These are phyloP conservation scores for Xylophagus ater DNA, from an alignment of 2,888 invertebrate species.

Conservation along the genomic window DNA sequence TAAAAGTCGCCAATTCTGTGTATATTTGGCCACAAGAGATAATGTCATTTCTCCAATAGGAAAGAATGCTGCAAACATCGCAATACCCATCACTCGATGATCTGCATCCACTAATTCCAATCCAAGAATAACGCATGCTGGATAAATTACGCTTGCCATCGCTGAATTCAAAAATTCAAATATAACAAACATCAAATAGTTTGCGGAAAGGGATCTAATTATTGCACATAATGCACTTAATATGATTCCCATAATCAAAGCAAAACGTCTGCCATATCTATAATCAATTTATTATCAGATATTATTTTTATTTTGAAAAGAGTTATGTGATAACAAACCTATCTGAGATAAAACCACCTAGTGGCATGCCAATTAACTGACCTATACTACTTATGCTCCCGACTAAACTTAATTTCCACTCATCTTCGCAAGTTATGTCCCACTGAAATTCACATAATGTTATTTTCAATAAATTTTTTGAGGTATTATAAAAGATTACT, in stretches of 20 bases:
- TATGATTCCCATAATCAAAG: conserved; percentile 43
- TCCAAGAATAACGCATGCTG: conserved; percentile 60
- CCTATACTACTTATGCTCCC: conserved; percentile 65
- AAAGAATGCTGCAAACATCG: conserved; percentile 58
- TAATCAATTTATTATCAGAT: too few relatives aligned
- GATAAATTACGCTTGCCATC: conserved; percentile 57
- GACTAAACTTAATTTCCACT: conserved; percentile 62
- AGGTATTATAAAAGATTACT: conserved; percentile 33
- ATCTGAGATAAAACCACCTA: conserved; percentile 54
- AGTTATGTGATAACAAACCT: conserved; percentile 37
- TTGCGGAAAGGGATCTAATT: conserved; percentile 54
- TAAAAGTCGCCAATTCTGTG: conserved; percentile 56
- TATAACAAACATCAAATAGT: conserved; percentile 55
- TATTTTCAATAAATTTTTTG: not conserved
- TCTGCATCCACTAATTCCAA: conserved; percentile 67
- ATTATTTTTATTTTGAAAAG: too few relatives aligned
- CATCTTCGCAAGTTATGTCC: conserved; percentile 50
- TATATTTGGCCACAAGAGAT: conserved; percentile 54
- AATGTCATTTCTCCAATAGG: conserved; percentile 57
- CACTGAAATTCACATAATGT: conserved; percentile 42
- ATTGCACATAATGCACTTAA: conserved; percentile 55
- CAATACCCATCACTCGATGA: conserved; percentile 58
- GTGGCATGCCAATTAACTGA: conserved; percentile 58
- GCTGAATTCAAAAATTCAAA: conserved; percentile 63
- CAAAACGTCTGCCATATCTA: conserved; percentile 50